Percentiles rank a stretch among this genome's conserved stretches.
phyloP scores from a whole-genome alignment of 1,140 invertebrate genomes.

The Polypedilum pembai region DNA sequence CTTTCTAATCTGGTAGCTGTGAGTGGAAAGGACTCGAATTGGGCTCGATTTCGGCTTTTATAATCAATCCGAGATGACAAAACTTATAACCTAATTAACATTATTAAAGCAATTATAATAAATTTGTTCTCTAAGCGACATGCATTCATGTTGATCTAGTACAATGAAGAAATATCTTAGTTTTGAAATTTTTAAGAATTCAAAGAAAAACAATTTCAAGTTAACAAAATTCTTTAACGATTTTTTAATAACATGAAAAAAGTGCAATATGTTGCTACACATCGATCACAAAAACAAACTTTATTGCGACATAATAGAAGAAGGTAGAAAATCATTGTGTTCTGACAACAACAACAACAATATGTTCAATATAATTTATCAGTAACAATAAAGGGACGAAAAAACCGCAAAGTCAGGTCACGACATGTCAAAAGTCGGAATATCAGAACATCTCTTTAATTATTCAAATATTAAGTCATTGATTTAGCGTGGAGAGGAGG shows the following conservation, averaged over 20 bases:
- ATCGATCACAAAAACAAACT: not conserved
- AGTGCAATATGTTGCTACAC: not conserved
- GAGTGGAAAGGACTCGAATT: too few species aligned
- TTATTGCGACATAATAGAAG: not conserved
- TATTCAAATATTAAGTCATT: constrained; percentile 28
- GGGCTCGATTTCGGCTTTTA: too few species aligned
- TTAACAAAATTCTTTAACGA: not conserved
- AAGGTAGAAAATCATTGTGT: not conserved
- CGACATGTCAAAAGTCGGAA: constrained; percentile 6
- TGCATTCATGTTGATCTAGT: too few species aligned
- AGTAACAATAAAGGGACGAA: not conserved
- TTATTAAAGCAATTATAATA: too few species aligned
- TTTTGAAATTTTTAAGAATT: too few species aligned
- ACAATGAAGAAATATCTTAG: too few species aligned
- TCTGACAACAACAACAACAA: not conserved
- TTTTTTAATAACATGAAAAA: not conserved
- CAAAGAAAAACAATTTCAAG: too few species aligned
- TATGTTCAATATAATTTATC: not conserved
- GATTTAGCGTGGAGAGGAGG: not conserved
- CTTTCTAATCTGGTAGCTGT: too few species aligned
- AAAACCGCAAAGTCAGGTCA: constrained; percentile 14
- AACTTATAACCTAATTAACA: too few species aligned
- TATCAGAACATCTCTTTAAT: constrained; percentile 14
- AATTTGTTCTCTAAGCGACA: too few species aligned
- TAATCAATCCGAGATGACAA: too few species aligned